phyloP scores from a whole-genome alignment of 2,888 invertebrate genomes.

The Ctenicera cuprea region DNA sequence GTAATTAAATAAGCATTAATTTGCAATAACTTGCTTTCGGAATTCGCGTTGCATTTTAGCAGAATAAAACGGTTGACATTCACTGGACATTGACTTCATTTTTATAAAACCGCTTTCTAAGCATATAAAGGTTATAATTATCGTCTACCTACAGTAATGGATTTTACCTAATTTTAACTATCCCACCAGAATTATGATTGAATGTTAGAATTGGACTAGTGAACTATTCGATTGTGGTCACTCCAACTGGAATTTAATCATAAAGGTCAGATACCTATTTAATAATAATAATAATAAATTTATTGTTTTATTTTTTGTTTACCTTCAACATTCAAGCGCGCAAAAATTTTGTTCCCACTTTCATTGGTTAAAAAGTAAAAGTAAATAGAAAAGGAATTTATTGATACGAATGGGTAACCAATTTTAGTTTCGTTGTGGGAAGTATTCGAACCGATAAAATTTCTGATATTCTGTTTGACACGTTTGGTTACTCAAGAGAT shows the following conservation, averaged over 20 bases:
- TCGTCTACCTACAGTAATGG: neutral
- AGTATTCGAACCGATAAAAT: too few relatives aligned
- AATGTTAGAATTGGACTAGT: conserved; percentile 4
- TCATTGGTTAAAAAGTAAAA: neutral
- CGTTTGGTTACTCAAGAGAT: too few relatives aligned
- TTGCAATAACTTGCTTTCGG: too few relatives aligned
- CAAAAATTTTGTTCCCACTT: neutral
- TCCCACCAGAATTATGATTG: neutral
- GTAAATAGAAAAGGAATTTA: neutral
- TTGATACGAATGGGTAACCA: too few relatives aligned
- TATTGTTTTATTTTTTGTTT: conserved; percentile 5
- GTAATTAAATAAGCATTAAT: too few relatives aligned
- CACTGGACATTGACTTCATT: neutral
- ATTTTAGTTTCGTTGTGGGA: too few relatives aligned
- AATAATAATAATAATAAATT: conserved; percentile 13
- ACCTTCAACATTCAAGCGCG: conserved; percentile 18
- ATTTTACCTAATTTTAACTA: neutral
- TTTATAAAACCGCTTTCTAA: neutral
- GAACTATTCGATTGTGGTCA: conserved; percentile 4
- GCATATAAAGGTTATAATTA: neutral
- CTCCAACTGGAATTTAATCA: conserved; percentile 3
- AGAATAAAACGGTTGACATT: neutral
- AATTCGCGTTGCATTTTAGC: conserved; percentile 4
- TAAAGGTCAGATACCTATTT: conserved; percentile 4
- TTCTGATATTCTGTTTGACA: too few relatives aligned